Evolutionary conservation across 2,888 invertebrate genomes (phyloP), one percentile per base, ranked within the genome.

Genomic region (Epiblema foenella): DNA sequence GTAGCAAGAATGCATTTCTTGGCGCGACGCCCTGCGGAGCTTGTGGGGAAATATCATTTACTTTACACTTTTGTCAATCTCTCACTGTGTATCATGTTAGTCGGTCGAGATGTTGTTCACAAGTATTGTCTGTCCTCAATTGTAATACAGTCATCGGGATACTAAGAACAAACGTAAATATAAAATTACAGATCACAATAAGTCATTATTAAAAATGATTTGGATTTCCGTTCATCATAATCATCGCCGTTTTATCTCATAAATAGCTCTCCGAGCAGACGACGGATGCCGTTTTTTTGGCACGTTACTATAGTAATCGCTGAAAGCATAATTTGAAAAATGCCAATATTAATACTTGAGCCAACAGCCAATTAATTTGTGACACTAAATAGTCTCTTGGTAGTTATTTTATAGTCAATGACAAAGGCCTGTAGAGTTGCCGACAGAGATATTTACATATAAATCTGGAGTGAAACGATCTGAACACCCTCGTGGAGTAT

Each of bases 11-110:
- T 88, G 84, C 80, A 77, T 76, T 77, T 77, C 79, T 85, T 91
- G 91, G 91, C 91, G 77, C 63, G 69, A 66, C 86, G 90, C 90
- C 90, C 75, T 68, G 77, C 69, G 74, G 76, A 75, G 73, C 75
- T 75, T 65, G 75, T 80, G 77, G 80, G 82, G 81, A 85, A 86
- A 83, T 83, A 83, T 79, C 80, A 83, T 83, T 85, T 82, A 80
- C 77, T 82, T 83, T 81, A 77, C 82, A 85, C 81, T 83, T n/a
- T 84, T 84, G 85, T 87, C 85, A 83, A 81, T 78, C 78, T 82
- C 81, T 82, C 81, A 81, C 63, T 18, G 12, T 49, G 1, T 18
- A 15, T 39, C 1, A 5, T 7, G 18, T 20, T 1, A 24, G 20
- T 4, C 9, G 37, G 37, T 39, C 11, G 20, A 20, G 5, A 49